Evolutionary conservation across 1,140 invertebrate species (phyloP).

Genomic region (Coptotermes formosanus): DNA sequence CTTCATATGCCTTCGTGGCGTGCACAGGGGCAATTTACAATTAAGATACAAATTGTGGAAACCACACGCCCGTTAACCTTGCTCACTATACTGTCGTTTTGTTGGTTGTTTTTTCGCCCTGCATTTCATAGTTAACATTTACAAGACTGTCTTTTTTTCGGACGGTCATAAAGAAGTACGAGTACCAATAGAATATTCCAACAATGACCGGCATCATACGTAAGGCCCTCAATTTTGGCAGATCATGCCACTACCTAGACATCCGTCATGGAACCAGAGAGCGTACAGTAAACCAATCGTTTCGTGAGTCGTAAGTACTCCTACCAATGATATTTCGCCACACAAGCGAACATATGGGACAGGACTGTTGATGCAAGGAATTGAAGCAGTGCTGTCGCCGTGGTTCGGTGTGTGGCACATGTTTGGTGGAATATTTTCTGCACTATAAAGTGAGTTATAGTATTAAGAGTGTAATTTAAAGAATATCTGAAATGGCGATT

Average conservation of each 20-base stretch:
- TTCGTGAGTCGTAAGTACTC: background rate
- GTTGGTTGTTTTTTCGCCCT: too few species aligned
- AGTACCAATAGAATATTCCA: background rate
- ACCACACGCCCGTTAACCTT: too few species aligned
- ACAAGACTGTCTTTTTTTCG: too few species aligned
- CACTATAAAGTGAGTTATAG: background rate
- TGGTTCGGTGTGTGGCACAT: background rate
- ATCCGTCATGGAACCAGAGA: background rate
- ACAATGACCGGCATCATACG: slow-evolving; percentile 10
- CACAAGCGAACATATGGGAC: slow-evolving; percentile 8
- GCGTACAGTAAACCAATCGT: background rate
- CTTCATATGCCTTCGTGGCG: too few species aligned
- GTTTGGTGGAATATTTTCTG: background rate
- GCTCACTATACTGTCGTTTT: too few species aligned
- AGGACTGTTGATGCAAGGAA: background rate
- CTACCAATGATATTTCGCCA: slow-evolving; percentile 11
- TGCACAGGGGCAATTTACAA: too few species aligned
- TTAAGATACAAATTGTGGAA: too few species aligned
- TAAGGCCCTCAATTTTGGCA: background rate
- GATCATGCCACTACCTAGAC: background rate
- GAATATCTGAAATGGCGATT: background rate
- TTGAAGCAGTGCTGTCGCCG: background rate
- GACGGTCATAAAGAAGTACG: too few species aligned
- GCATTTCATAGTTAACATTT: too few species aligned
- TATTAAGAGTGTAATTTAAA: background rate